Evolutionary conservation across 2,797 vertebrate species (phyloP).

Genomic region (Thaleichthys pacificus): DNA sequence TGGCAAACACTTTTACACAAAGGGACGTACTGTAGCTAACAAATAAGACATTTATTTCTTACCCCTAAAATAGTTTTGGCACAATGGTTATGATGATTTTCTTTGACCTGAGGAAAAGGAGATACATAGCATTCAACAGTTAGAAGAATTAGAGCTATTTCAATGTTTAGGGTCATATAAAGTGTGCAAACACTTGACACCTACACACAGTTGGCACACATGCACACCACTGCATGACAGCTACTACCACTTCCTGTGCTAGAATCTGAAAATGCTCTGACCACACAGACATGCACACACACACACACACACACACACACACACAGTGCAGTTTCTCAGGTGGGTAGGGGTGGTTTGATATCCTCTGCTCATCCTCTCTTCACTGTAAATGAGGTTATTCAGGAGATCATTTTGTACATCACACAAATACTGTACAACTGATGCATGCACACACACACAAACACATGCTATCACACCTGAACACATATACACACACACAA

Average conservation of each 20-base stretch:
- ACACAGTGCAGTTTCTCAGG: neutral
- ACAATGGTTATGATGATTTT: constrained; percentile 54
- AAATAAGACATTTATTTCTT: constrained; percentile 31
- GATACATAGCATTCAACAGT: neutral
- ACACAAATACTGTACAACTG: constrained; percentile 1
- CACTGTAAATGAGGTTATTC: constrained; percentile 1
- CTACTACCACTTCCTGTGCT: neutral
- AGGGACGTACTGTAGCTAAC: no score
- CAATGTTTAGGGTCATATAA: neutral
- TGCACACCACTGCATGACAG: neutral
- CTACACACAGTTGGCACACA: neutral
- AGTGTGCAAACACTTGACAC: neutral
- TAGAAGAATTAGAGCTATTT: neutral
- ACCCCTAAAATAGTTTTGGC: constrained; percentile 64
- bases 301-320: neutral
- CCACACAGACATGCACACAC: no score
- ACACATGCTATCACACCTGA: constrained; percentile 7
- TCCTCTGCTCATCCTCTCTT: constrained; percentile 40
- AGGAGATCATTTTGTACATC: neutral
- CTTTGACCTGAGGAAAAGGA: constrained; percentile 59
- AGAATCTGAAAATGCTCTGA: neutral
- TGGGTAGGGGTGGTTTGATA: constrained; percentile 13
- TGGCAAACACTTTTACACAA: no score
- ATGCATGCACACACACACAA: constrained; percentile 17
- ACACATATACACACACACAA: neutral